Percentiles rank a stretch among this genome's conserved stretches.
phyloP scores from a whole-genome alignment of 2,113 vertebrate species.

The Plecotus auritus region DNA sequence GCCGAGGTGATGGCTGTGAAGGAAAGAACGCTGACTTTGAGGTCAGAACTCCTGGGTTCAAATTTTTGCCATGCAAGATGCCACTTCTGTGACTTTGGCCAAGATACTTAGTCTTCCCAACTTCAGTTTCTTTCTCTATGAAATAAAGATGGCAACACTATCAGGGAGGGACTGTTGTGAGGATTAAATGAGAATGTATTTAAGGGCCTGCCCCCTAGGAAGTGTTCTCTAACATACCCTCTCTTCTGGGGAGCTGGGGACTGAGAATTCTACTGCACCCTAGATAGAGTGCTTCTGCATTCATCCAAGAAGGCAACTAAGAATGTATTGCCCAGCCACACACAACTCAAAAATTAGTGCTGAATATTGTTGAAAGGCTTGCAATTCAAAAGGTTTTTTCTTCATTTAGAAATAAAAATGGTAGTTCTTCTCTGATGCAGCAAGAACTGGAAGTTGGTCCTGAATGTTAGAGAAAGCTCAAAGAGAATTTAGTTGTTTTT shows the following conservation, averaged over 20 bases:
- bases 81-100: not conserved
- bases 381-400: not conserved
- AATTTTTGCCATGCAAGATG: not conserved
- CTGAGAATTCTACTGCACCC: not conserved
- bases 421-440: not conserved
- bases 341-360: not conserved
- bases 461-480: not conserved
- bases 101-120: not conserved
- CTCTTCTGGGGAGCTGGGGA: not conserved
- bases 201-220: not conserved
- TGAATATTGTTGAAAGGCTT: not conserved
- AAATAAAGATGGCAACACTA: not conserved
- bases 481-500: conserved; percentile 3
- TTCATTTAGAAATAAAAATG: not conserved
- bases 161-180: not conserved
- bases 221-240: not conserved
- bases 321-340: not conserved
- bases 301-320: not conserved
- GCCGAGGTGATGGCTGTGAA: not conserved
- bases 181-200: not conserved
- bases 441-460: not conserved
- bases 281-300: not conserved
- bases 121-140: not conserved
- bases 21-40: not conserved
- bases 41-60: not conserved